Evolutionary conservation across 2,113 vertebrate species (phyloP), one percentile per base, ranked within the genome.

Genomic region (Odontesthes bonariensis): DNA sequence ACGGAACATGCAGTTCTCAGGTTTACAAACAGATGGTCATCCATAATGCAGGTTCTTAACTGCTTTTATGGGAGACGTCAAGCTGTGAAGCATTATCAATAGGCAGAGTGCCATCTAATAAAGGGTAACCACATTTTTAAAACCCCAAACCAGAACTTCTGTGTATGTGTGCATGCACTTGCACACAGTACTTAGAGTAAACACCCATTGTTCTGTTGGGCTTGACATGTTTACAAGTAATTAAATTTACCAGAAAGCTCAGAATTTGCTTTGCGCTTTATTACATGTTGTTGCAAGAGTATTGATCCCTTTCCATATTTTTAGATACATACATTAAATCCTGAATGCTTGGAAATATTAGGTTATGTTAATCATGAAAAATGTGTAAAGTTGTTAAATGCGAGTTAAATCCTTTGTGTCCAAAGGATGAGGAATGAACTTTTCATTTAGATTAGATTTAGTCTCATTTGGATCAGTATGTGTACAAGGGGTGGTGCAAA

Each of bases 1-100:
- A 58, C 38, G 75, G 88, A 88, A 83, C 82, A 72, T 61, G 69
- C 81, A 86, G 85, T 88, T 89, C 83, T 91, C 87, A 88, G 80
- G 85, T 90, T 89, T 89, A 83, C 85, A 88, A 88, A 90, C 89
- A 92, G 91, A 92, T 92, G 91, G 91, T 86, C 86, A 86, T 90
- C 89, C 90, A 89, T 91, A 91, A 92, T 91, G 90, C 92, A 88
- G 90, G 84, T 92, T 91, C 88, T 90, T 87, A 81, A 88, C 85
- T 88, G 85, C 81, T 92, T 90, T 91, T 90, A 91, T 86, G 85
- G 83, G 91, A 84, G 76, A 81, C 83, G 86, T 92, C 90, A 91
- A 86, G 90, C 90, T 89, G 83, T 92, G 90, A 81, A 89, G 90
- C 88, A 88, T 91, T 91, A 91, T 89, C 89, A 93, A 88, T 88